Evolutionary conservation across 2,113 vertebrate genomes (phyloP).

Genomic region (Poecilia latipinna): DNA sequence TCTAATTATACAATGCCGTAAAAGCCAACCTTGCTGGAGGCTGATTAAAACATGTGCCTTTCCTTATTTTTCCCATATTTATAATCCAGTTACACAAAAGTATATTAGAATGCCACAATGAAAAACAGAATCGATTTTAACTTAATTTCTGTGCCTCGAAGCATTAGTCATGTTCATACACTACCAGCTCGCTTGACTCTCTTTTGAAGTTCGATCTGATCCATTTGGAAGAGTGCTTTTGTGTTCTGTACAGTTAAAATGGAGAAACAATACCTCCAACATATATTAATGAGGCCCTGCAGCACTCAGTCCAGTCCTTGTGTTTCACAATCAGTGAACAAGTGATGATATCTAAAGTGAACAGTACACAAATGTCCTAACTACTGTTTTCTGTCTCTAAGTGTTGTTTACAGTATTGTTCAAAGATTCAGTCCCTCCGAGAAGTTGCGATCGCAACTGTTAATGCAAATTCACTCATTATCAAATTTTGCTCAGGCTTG

Average conservation of each 20-base stretch:
- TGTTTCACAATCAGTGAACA: background rate
- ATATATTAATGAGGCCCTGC: background rate
- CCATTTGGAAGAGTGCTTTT: background rate
- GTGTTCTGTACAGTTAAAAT: background rate
- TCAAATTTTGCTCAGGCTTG: no score
- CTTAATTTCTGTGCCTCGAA: background rate
- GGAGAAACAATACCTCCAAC: background rate
- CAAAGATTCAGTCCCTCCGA: background rate
- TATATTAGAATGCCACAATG: background rate
- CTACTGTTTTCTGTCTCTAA: background rate
- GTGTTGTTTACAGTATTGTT: background rate
- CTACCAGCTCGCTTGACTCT: background rate
- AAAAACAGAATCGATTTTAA: background rate
- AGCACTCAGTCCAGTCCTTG: background rate
- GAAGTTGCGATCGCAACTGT: no score
- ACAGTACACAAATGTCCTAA: background rate
- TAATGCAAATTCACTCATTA: no score
- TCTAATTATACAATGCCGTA: background rate
- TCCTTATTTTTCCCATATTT: background rate
- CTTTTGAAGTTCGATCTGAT: background rate
- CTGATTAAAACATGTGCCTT: background rate
- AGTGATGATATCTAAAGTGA: background rate
- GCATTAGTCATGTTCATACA: background rate
- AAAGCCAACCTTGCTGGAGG: slow-evolving; percentile 1
- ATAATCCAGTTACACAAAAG: background rate